phyloP scores from a whole-genome alignment of 1,140 invertebrate species.

The Heterodera schachtii region DNA sequence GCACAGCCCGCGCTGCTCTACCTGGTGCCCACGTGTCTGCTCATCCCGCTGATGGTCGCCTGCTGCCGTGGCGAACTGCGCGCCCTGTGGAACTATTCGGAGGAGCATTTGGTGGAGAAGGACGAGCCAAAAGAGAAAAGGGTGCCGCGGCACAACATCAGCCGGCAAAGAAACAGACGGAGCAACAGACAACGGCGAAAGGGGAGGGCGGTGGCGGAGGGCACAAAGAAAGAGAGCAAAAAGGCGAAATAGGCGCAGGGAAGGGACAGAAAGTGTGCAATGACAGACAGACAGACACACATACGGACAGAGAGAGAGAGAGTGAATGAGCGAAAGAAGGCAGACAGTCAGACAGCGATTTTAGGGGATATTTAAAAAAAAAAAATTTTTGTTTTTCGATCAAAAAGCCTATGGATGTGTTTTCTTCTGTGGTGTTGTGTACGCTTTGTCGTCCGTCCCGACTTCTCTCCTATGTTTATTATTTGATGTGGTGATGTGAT shows the following conservation, averaged over 20 bases:
- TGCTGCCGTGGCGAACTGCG: conserved; percentile 80
- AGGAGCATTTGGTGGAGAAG: conserved; percentile 59
- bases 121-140: conserved; percentile 15
- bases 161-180: neutral
- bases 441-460: no score
- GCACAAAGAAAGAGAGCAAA: conserved; percentile 24
- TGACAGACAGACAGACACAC: no score
- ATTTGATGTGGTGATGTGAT: no score
- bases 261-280: conserved; percentile 2
- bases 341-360: no score
- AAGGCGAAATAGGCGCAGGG: conserved; percentile 16
- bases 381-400: no score
- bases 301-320: no score
- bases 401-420: no score
- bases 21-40: conserved; percentile 91
- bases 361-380: no score
- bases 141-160: conserved; percentile 8
- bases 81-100: conserved; percentile 62
- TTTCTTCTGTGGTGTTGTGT: no score
- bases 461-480: no score
- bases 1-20: conserved; percentile 92
- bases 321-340: no score
- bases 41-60: conserved; percentile 82
- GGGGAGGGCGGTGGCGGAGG: conserved; percentile 6
- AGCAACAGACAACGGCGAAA: neutral